phyloP scores from a whole-genome alignment of 2,113 vertebrate genomes.

The Corythaeola cristata region DNA sequence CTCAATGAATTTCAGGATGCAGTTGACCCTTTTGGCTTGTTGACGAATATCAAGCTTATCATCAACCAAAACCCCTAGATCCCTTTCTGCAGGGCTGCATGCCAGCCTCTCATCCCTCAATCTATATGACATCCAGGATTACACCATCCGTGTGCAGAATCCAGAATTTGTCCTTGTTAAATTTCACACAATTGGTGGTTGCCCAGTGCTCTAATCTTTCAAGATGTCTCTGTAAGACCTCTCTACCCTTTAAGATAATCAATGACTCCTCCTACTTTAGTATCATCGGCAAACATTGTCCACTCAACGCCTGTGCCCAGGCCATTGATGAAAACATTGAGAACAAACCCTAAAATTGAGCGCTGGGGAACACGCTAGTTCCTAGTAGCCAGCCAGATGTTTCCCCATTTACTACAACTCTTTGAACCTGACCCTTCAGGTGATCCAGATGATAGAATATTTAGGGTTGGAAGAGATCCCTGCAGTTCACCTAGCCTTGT shows the following conservation, averaged over 20 bases:
- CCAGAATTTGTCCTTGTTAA: background rate
- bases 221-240: background rate
- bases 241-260: background rate
- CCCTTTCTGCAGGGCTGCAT: background rate
- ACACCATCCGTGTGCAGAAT: background rate
- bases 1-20: background rate
- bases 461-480: background rate
- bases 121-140: fast-evolving
- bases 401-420: background rate
- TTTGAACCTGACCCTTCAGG: background rate
- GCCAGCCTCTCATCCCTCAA: background rate
- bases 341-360: background rate
- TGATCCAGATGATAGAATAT: background rate
- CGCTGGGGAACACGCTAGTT: background rate
- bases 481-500: background rate
- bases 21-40: background rate
- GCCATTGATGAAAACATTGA: background rate
- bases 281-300: background rate
- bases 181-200: background rate
- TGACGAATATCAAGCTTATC: background rate
- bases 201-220: background rate
- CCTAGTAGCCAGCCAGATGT: background rate
- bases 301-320: background rate
- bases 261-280: background rate
- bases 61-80: background rate